These are phyloP conservation scores for Hydrolagus colliei DNA, from an alignment of 2,797 vertebrate genomes.

Conservation along the genomic window DNA sequence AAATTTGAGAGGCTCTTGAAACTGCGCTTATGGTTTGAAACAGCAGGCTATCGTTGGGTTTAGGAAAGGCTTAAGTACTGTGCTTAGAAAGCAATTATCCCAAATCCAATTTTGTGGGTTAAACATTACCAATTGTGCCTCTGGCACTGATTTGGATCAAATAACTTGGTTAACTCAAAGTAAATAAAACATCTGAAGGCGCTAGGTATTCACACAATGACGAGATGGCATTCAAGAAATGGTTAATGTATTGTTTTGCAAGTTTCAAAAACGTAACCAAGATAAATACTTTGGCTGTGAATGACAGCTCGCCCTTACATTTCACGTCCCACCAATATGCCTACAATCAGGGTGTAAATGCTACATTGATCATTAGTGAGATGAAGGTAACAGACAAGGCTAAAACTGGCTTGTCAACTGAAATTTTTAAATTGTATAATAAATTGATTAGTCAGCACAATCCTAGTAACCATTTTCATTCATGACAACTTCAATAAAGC, in stretches of 20 bases:
- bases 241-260: not conserved
- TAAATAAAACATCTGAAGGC: not conserved
- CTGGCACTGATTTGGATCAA: not conserved
- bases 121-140: not conserved
- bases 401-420: slow-evolving; percentile 6
- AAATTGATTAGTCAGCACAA: not conserved
- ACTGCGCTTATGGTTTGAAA: not conserved
- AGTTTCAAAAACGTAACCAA: not conserved
- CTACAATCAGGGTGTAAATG: not conserved
- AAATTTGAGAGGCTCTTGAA: not conserved
- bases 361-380: not conserved
- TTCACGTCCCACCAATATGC: not conserved
- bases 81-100: not conserved
- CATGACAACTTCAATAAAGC: slow-evolving; percentile 14
- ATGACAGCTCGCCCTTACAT: not conserved
- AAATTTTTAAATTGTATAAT: slow-evolving; percentile 2
- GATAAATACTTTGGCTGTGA: not conserved
- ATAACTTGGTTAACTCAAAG: not conserved
- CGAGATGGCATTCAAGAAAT: not conserved
- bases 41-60: not conserved
- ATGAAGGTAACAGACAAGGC: not conserved
- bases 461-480: slow-evolving; percentile 12
- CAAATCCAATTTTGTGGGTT: not conserved
- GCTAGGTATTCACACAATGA: not conserved
- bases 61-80: not conserved